Base-by-base conservation (phyloP, 1,140 invertebrate species). In the Atopsyche davidsoni region DNA sequence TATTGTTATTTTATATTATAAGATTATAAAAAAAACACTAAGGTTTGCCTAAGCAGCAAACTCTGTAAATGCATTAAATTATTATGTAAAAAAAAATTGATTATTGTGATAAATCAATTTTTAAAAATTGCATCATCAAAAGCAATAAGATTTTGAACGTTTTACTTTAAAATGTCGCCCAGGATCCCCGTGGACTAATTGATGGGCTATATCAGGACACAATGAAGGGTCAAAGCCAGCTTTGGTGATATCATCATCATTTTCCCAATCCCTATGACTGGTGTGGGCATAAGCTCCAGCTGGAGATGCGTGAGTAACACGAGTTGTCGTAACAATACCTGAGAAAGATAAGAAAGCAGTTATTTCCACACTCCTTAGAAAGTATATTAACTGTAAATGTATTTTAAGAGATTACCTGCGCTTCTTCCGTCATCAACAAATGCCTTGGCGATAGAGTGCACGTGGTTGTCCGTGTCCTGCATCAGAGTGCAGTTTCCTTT, bases 281-380 rank as follows among this genome's bases (percentile, higher is more conserved):
- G 78, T 74, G 56, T 86, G 81, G 0, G 89, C 88, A 66, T 88
- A 96, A 2, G 75, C 68, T 4, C 75, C 75, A 1, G 84, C 78
- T 0, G 87, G 87, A 0, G 87, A 87, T 7, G 87, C 87, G 61
- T 90, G 86, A 0, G 86, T 89, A 1, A 90, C 73, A 19, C 86
- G 73, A 0, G 87, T 86, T 3, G 83, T 89, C 1, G 87, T 90
- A 13, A 90, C 85, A 4, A 89, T 62, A 57, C 86, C 87, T 60
- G 18, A n/a, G 19, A 41, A 51, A 18, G 6, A 17, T 7, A 40
- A 6, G 24, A 28, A 28, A n/a, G n/a, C n/a, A 28, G 6, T 7
- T n/a, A 6, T 28, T 28, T n/a, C 6, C 6, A 28, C 25, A 7
- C 25, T 7, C 6, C 25, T 28, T 7, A n/a, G 6, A 28, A 6